Evolutionary conservation across 2,797 vertebrate genomes (phyloP).

Genomic region (Microctenopoma steveboyesi): DNA sequence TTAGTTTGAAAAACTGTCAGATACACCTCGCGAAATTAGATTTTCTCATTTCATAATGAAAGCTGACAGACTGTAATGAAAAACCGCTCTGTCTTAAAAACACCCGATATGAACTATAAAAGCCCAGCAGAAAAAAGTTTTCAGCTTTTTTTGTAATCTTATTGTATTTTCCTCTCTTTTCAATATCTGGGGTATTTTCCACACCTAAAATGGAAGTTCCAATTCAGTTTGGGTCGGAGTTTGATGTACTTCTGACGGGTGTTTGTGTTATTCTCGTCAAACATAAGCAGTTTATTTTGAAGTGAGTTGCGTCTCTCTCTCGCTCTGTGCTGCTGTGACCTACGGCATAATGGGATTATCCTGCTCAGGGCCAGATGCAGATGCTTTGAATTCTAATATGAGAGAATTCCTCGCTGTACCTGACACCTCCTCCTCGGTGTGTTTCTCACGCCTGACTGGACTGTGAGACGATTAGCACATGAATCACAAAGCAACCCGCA

Average conservation of each 20-base stretch:
- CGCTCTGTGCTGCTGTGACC: slow-evolving; percentile 67
- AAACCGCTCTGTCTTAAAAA: slow-evolving; percentile 74
- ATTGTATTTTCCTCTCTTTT: slow-evolving; percentile 63
- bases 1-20: slow-evolving; percentile 82
- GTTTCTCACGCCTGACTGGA: slow-evolving; percentile 72
- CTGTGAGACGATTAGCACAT: slow-evolving; percentile 62
- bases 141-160: slow-evolving; percentile 49
- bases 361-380: slow-evolving; percentile 70
- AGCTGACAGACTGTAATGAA: slow-evolving; percentile 81
- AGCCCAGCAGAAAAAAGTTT: slow-evolving; percentile 56
- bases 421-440: slow-evolving; percentile 65
- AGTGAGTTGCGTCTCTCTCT: slow-evolving; percentile 62
- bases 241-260: slow-evolving; percentile 72
- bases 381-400: slow-evolving; percentile 76
- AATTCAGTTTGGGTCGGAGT: slow-evolving; percentile 71
- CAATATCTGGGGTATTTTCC: slow-evolving; percentile 66
- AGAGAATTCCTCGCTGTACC: slow-evolving; percentile 71
- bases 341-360: slow-evolving; percentile 78
- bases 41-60: slow-evolving; percentile 80
- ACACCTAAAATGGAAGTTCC: slow-evolving; percentile 69
- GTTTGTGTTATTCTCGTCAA: slow-evolving; percentile 70
- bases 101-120: slow-evolving; percentile 68
- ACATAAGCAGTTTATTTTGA: slow-evolving; percentile 78
- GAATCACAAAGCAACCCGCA: slow-evolving; percentile 57
- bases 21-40: slow-evolving; percentile 78